phyloP scores from a whole-genome alignment of 2,113 vertebrate genomes.

The Phylloscopus whistleri region DNA sequence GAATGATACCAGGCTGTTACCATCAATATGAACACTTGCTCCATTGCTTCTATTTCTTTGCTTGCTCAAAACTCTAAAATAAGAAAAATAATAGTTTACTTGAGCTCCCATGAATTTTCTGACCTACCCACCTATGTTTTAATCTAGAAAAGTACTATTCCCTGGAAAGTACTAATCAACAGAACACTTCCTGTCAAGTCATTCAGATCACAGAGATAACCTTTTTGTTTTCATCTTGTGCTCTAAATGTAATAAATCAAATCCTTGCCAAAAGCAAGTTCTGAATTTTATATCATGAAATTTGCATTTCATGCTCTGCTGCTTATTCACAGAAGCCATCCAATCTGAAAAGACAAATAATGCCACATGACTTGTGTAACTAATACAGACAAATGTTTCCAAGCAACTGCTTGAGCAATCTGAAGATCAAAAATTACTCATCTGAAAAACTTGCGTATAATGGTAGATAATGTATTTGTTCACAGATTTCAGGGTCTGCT shows the following conservation, averaged over 20 bases:
- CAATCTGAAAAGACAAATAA: conserved; percentile 44
- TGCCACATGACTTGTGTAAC: conserved; percentile 44
- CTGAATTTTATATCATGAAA: conserved; percentile 60
- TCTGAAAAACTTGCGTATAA: conserved; percentile 49
- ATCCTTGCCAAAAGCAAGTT: conserved; percentile 49
- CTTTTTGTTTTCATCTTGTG: conserved; percentile 63
- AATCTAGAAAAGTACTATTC: background rate
- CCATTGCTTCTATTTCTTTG: background rate
- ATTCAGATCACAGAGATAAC: conserved; percentile 38
- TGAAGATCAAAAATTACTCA: conserved; percentile 62
- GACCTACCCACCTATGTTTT: background rate
- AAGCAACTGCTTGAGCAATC: conserved; percentile 60
- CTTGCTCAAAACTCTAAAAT: background rate
- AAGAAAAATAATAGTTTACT: background rate
- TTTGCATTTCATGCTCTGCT: conserved; percentile 58
- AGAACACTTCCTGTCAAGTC: background rate
- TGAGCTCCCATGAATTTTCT: background rate
- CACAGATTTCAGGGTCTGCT: conserved; percentile 51
- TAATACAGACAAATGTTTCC: conserved; percentile 64
- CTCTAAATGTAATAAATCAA: conserved; percentile 65
- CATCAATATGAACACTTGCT: background rate
- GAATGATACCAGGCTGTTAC: background rate
- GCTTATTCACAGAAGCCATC: conserved; percentile 24
- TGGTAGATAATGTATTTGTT: conserved; percentile 45
- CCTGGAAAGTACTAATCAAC: background rate